phyloP scores from a whole-genome alignment of 1,140 invertebrate genomes.

The Coptotermes formosanus region DNA sequence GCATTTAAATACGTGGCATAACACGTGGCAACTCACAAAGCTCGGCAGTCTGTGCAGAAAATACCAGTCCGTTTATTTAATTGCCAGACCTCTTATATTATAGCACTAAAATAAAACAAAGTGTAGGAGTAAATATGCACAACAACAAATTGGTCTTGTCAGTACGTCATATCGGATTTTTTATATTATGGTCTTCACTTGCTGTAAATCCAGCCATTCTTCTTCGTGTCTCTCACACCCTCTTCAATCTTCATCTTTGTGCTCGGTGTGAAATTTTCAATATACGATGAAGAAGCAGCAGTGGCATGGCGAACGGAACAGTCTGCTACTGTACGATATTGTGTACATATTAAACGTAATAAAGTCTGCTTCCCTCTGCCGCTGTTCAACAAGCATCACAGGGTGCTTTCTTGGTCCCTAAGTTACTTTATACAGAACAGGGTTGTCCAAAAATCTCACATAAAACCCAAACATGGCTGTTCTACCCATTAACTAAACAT shows the following conservation, averaged over 20 bases:
- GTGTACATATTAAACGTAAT: slow-evolving; percentile 19
- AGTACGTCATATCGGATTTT: background rate
- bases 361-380: slow-evolving; percentile 9
- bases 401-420: slow-evolving; percentile 6
- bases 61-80: too few species aligned
- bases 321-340: background rate
- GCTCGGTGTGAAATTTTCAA: slow-evolving; percentile 18
- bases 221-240: background rate
- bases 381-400: background rate
- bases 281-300: background rate
- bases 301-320: background rate
- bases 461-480: too few species aligned
- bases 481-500: too few species aligned
- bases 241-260: slow-evolving; percentile 12
- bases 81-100: too few species aligned
- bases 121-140: too few species aligned
- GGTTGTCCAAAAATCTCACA: background rate
- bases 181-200: background rate
- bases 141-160: background rate
- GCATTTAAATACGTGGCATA: too few species aligned
- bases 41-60: too few species aligned
- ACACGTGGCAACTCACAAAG: too few species aligned
- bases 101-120: too few species aligned
- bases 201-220: background rate
- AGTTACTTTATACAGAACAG: background rate